Evolutionary conservation across 1,140 invertebrate species (phyloP).

Genomic region (Lepidurus packardi): DNA sequence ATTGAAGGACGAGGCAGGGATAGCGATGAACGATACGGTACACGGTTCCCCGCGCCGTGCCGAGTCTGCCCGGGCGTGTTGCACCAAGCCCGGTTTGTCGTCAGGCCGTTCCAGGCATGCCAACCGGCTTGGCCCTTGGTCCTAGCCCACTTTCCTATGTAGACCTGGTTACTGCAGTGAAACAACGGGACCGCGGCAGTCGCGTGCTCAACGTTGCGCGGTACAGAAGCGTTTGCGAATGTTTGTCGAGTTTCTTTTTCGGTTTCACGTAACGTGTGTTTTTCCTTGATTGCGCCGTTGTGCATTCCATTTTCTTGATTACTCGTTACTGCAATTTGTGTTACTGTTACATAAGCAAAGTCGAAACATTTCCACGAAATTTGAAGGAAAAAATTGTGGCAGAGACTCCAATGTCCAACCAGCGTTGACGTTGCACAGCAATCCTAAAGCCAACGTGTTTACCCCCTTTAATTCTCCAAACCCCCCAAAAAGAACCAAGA

Average conservation of each 20-base stretch:
- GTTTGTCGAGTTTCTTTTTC: neutral
- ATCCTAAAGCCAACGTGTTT: too few relatives aligned
- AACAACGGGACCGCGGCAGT: neutral
- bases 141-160: neutral
- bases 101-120: neutral
- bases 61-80: neutral
- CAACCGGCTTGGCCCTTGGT: neutral
- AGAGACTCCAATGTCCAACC: too few relatives aligned
- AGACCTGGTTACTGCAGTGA: neutral
- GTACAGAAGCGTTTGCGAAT: neutral
- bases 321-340: neutral
- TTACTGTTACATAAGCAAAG: neutral
- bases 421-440: too few relatives aligned
- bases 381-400: neutral
- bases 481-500: neutral
- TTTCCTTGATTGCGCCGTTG: neutral
- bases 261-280: neutral
- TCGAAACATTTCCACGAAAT: neutral
- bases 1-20: slow-evolving; percentile 17
- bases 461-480: too few relatives aligned
- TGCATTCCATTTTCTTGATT: slow-evolving; percentile 13
- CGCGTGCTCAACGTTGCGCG: slow-evolving; percentile 1
- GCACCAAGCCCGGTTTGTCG: neutral
- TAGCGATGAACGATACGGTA: slow-evolving; percentile 6
- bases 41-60: neutral